Evolutionary conservation across 1,140 invertebrate genomes (phyloP), one percentile per base, ranked within the genome.

Genomic region (Papilio glaucus): DNA sequence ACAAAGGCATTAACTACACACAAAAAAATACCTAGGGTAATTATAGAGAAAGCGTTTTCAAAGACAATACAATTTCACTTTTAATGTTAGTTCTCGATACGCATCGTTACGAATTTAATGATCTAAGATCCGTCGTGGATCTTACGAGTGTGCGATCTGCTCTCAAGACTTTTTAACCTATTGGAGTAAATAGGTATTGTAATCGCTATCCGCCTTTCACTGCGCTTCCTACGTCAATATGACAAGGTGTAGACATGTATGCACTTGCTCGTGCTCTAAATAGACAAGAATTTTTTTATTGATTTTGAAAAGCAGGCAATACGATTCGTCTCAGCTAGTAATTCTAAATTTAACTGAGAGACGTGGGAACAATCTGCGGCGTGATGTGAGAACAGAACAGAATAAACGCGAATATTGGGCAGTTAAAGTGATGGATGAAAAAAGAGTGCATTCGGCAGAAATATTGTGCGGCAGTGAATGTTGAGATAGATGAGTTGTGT

Each of bases 1-100:
- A 57, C 3, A 41, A n/a, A 24, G 6, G 29, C 29, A 33, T 33
- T 33, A 3, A 3, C 9, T 24, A 57, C 24, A 57, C 4, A 57
- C 41, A 42, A 12, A 57, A 26, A 41, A 57, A 26, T 24, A 26
- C 9, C 4, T 57, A 57, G 21, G 21, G 4, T 10, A 57, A 57
- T 57, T 10, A 26, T 57, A 26, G 49, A 12, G 49, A 57, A 57
- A 57, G 49, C 24, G 10, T 57, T 53, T 26, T 26, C 21, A 57
- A 57, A 57, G 18, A 57, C 49, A 57, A 57, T 57, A 57, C 49
- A 26, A 57, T 57, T 57, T 57, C 49, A 26, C 49, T 57, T 57
- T 57, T 24, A 57, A 24, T 57, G 49, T 57, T 57, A 57, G 9
- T 24, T 57, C 21, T 57, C 49, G 49, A 57, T 57, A 10, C 49